Conservation (phyloP, 2,113 vertebrate species). For the Micromys minutus region DNA sequence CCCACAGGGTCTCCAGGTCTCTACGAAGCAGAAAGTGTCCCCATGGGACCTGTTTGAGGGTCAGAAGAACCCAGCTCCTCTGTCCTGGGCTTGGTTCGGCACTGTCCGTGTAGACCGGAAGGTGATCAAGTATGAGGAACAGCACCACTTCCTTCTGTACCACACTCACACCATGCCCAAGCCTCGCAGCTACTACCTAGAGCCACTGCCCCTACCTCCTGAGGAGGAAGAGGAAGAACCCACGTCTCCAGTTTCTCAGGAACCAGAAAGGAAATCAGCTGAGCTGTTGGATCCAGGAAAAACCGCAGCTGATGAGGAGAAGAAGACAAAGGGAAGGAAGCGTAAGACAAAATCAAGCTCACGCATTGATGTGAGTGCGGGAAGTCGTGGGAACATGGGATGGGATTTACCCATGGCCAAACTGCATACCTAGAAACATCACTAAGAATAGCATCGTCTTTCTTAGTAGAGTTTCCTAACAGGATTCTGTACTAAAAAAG, state of each 20-base stretch:
- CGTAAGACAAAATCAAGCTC: slow-evolving; percentile 82
- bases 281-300: slow-evolving; percentile 85
- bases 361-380: slow-evolving; percentile 82
- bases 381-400: fast-evolving
- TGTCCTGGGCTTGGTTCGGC: slow-evolving; percentile 89
- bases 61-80: slow-evolving; percentile 86
- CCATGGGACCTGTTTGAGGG: slow-evolving; percentile 88
- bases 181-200: slow-evolving; percentile 86
- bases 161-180: slow-evolving; percentile 85
- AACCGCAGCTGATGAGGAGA: slow-evolving; percentile 75
- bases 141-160: slow-evolving; percentile 86
- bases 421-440: neutral
- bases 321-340: slow-evolving; percentile 86
- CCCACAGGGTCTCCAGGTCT: slow-evolving; percentile 87
- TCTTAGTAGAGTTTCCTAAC: no score
- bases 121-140: slow-evolving; percentile 84
- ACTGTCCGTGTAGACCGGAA: slow-evolving; percentile 84
- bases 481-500: no score
- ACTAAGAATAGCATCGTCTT: fast-evolving
- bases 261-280: slow-evolving; percentile 83
- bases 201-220: slow-evolving; percentile 85
- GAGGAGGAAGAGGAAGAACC: slow-evolving; percentile 88
- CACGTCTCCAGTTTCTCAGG: slow-evolving; percentile 83
- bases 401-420: neutral
- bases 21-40: slow-evolving; percentile 86